A percentile compares a stretch with the other conserved stretches of the same genome.
Conservation (phyloP, 1,140 invertebrate genomes). For the Drosophila bipectinata region DNA sequence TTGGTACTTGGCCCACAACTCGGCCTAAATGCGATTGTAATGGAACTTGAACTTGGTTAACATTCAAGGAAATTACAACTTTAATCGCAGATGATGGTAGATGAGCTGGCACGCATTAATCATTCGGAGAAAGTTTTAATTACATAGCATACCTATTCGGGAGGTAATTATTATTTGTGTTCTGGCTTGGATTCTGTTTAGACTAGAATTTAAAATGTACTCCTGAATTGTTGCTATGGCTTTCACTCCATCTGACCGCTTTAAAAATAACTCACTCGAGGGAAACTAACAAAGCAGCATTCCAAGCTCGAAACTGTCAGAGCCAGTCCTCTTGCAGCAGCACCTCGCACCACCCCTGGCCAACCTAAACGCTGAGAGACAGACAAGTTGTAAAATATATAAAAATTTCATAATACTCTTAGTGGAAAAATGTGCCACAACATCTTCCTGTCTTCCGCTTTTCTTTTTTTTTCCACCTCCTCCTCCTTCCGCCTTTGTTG, state of each 20-base stretch:
- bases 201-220: constrained; percentile 10
- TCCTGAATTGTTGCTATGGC: constrained; percentile 8
- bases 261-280: constrained; percentile 34
- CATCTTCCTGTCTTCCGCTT: constrained; percentile 62
- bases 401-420: constrained; percentile 78
- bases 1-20: constrained; percentile 29
- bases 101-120: not conserved
- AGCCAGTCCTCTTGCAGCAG: constrained; percentile 6
- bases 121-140: not conserved
- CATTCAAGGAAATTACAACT: constrained; percentile 26
- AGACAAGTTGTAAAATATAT: constrained; percentile 78
- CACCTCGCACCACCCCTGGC: not conserved
- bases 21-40: constrained; percentile 42
- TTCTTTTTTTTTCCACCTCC: constrained; percentile 12
- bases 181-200: not conserved
- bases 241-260: constrained; percentile 26
- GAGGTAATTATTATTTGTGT: not conserved
- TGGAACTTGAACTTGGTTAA: constrained; percentile 50
- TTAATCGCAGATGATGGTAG: constrained; percentile 8
- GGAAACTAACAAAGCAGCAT: constrained; percentile 44
- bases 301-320: constrained; percentile 32
- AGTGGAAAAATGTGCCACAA: constrained; percentile 73
- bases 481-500: constrained; percentile 34
- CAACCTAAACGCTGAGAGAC: constrained; percentile 37
- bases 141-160: not conserved